Evolutionary conservation across 2,888 invertebrate species (phyloP).

Genomic region (Orchestes rusci): DNA sequence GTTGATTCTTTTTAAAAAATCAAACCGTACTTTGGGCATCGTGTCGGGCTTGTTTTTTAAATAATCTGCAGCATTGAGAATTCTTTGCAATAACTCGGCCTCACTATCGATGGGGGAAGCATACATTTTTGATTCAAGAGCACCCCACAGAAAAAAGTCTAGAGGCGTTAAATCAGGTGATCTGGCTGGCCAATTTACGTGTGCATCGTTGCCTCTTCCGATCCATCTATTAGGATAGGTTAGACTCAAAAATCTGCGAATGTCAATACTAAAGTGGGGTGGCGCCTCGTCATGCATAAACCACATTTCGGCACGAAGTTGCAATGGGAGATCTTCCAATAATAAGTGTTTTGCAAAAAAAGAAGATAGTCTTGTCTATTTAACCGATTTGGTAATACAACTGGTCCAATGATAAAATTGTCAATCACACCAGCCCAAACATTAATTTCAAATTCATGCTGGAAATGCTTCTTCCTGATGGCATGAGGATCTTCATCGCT

Average conservation of each 20-base stretch:
- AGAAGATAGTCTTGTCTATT: not conserved
- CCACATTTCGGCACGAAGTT: not conserved
- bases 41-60: not conserved
- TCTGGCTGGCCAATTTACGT: not conserved
- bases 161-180: not conserved
- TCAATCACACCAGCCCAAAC: constrained; percentile 2
- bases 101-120: not conserved
- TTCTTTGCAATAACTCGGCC: not conserved
- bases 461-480: not conserved
- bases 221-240: not conserved
- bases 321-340: not conserved
- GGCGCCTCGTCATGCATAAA: not conserved
- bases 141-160: not conserved
- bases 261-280: not conserved
- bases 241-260: not conserved
- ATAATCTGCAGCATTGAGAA: not conserved
- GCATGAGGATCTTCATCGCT: constrained; percentile 6
- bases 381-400: constrained; percentile 2
- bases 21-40: not conserved
- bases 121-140: not conserved
- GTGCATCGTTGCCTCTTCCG: not conserved
- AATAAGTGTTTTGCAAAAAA: not conserved
- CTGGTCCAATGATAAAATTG: constrained; percentile 2
- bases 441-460: constrained; percentile 6
- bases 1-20: not conserved